A percentile compares a stretch with the other conserved stretches of the same genome.
Conservation (phyloP, 2,888 invertebrate genomes). For the Lasioglossum oenotherae region DNA sequence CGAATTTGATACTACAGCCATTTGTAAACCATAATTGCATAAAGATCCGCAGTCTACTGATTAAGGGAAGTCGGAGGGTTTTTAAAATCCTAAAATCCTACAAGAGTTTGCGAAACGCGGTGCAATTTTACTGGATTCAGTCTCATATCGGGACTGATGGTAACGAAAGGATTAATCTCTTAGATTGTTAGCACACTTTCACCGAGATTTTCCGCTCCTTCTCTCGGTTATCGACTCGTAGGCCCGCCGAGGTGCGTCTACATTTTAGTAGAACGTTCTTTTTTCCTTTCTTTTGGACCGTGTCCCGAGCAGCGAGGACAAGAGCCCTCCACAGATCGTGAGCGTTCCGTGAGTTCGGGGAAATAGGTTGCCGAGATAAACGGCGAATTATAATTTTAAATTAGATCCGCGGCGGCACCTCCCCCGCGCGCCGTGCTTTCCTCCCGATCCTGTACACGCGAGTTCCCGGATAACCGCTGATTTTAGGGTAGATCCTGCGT, state of each 20-base stretch:
- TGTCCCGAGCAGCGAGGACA: neutral
- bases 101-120: no score
- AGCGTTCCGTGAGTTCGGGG: slow-evolving; percentile 44
- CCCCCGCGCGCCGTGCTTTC: slow-evolving; percentile 10
- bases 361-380: slow-evolving; percentile 45
- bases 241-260: neutral
- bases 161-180: no score
- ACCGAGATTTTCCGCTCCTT: neutral
- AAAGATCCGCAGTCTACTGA: no score
- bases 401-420: slow-evolving; percentile 25
- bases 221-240: neutral
- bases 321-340: slow-evolving; percentile 24
- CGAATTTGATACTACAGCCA: no score
- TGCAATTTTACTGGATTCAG: no score
- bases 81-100: no score
- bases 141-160: no score
- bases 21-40: no score
- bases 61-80: no score
- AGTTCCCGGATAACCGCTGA: slow-evolving; percentile 15
- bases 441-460: neutral
- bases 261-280: neutral
- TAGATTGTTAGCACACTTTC: no score
- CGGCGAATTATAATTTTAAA: slow-evolving; percentile 54
- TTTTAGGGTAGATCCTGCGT: slow-evolving; percentile 18
- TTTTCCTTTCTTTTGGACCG: neutral